These are phyloP conservation scores for Manis javanica DNA, from an alignment of 2,797 vertebrate species.

Conservation along the genomic window DNA sequence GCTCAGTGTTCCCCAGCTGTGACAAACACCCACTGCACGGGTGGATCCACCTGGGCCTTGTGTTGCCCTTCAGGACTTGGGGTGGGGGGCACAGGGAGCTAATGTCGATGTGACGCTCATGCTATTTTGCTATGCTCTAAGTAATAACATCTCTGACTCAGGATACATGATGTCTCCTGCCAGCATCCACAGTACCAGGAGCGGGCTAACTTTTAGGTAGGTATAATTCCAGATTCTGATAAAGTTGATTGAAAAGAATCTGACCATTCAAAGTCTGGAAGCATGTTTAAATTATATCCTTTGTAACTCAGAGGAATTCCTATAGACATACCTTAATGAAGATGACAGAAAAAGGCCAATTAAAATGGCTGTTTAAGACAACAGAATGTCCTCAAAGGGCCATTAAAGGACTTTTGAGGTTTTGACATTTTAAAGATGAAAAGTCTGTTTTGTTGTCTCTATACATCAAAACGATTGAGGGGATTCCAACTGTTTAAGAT, in stretches of 20 bases:
- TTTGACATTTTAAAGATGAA: conserved; percentile 32
- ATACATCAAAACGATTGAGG: background rate
- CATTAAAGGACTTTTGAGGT: conserved; percentile 31
- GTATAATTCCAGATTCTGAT: background rate
- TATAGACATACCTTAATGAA: background rate
- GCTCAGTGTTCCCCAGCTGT: background rate
- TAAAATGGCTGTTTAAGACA: conserved; percentile 46
- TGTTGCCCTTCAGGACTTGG: background rate
- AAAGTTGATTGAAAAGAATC: conserved; percentile 8
- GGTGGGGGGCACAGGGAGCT: background rate
- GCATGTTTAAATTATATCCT: conserved; percentile 2
- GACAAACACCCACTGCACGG: background rate
- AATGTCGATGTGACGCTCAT: background rate
- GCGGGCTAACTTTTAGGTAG: background rate
- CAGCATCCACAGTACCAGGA: background rate
- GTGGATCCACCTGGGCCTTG: background rate
- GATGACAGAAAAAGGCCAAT: conserved; percentile 15
- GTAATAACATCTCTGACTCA: conserved; percentile 32
- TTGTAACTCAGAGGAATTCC: conserved; percentile 31
- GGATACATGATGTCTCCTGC: background rate
- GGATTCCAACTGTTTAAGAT: conserved; percentile 44
- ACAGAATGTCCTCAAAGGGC: background rate
- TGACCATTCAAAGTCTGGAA: conserved; percentile 43
- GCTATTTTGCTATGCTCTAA: background rate
- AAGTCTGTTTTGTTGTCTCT: conserved; percentile 42